Evolutionary conservation across 1,140 invertebrate genomes (phyloP).

Genomic region (Meloidogyne floridensis): DNA sequence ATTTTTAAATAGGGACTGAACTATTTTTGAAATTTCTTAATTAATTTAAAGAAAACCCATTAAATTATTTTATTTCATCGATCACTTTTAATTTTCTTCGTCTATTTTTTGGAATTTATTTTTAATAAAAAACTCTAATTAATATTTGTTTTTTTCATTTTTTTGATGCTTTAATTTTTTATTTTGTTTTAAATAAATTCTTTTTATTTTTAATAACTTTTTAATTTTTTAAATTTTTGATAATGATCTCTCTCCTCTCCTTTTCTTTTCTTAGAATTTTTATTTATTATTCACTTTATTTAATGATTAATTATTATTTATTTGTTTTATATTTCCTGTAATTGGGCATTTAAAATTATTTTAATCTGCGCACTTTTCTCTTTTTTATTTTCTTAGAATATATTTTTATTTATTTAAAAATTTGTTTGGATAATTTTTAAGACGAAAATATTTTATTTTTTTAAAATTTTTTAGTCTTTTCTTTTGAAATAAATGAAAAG

Average conservation of each 20-base stretch:
- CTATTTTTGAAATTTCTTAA: no score
- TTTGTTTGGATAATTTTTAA: no score
- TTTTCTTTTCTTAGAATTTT: background rate
- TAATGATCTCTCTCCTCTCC: background rate
- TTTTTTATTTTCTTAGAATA: background rate
- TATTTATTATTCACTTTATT: background rate
- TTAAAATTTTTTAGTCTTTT: no score
- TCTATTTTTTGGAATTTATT: no score
- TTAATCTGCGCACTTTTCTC: background rate
- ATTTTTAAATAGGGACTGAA: no score
- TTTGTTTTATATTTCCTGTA: background rate
- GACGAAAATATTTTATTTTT: no score
- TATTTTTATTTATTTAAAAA: no score
- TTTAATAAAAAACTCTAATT: no score
- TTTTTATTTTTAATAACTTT: background rate
- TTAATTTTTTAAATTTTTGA: background rate
- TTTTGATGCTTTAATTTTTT: background rate
- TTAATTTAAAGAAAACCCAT: no score
- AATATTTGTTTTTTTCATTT: background rate
- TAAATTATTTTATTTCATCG: no score
- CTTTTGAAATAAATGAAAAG: no score
- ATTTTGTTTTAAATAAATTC: background rate
- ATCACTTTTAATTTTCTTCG: no score
- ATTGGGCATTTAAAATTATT: background rate
- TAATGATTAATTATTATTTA: conserved; percentile 4